These are phyloP conservation scores for Corbicula japonica DNA, from an alignment of 2,888 invertebrate genomes.

Conservation along the genomic window DNA sequence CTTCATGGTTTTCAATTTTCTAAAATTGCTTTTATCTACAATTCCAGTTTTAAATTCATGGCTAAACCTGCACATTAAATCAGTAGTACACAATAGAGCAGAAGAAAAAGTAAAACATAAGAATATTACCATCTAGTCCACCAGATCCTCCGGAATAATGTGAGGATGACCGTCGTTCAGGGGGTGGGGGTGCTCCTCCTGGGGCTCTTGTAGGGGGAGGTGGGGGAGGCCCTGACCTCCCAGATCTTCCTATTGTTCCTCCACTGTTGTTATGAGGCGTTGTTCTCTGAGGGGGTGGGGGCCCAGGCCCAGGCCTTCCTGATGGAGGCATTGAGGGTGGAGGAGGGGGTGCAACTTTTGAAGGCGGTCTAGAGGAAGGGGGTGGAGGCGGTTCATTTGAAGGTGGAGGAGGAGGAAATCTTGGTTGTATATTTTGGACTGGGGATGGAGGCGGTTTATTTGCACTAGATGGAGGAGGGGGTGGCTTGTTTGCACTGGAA, in stretches of 20 bases:
- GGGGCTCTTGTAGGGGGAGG: constrained; percentile 75
- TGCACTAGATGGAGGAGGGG: constrained; percentile 69
- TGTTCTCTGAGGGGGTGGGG: constrained; percentile 62
- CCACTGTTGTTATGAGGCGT: constrained; percentile 33
- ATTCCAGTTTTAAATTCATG: too few relatives aligned
- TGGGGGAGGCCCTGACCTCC: constrained; percentile 70
- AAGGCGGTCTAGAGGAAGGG: constrained; percentile 56
- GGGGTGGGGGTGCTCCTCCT: constrained; percentile 69
- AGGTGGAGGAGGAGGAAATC: constrained; percentile 37
- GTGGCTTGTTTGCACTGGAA: too few relatives aligned
- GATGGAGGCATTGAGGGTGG: constrained; percentile 42
- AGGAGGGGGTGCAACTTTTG: constrained; percentile 37
- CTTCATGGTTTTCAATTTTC: too few relatives aligned
- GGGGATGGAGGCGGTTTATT: constrained; percentile 46
- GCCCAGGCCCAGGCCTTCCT: constrained; percentile 59
- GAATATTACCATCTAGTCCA: constrained; percentile 72
- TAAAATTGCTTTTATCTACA: too few relatives aligned
- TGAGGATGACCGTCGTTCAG: constrained; percentile 68
- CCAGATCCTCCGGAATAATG: constrained; percentile 75
- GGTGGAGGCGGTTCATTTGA: constrained; percentile 54
- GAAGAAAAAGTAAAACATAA: background rate
- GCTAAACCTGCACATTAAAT: too few relatives aligned
- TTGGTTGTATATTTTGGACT: constrained; percentile 16
- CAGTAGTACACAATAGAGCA: too few relatives aligned
- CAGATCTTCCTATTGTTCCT: constrained; percentile 58